A percentile compares a stretch with the other conserved stretches of the same genome.
These are phyloP conservation scores for Sitophilus oryzae DNA, from an alignment of 1,140 invertebrate genomes.

Conservation along the genomic window DNA sequence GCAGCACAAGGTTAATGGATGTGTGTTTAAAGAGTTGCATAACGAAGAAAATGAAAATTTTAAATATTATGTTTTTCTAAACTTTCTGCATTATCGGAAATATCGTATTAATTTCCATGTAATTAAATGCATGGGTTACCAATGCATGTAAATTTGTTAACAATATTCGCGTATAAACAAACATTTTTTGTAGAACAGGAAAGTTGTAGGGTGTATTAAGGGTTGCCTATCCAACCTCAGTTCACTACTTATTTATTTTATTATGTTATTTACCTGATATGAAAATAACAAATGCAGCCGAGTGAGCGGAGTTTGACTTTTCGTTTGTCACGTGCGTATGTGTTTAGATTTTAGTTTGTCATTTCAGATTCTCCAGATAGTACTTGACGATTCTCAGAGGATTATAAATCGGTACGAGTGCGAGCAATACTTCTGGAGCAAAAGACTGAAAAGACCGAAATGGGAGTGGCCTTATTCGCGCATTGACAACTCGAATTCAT, in stretches of 20 bases:
- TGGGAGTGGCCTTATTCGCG: slow-evolving; percentile 26
- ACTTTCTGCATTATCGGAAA: too few relatives aligned
- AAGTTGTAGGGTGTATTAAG: too few relatives aligned
- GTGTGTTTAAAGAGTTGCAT: too few relatives aligned
- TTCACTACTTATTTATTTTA: not conserved
- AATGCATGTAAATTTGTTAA: too few relatives aligned
- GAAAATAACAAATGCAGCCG: not conserved
- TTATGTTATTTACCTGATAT: not conserved
- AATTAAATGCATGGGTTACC: too few relatives aligned
- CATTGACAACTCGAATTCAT: slow-evolving; percentile 19
- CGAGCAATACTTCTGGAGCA: slow-evolving; percentile 4
- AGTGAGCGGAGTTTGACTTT: not conserved
- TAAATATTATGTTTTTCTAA: too few relatives aligned
- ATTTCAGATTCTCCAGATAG: slow-evolving; percentile 10
- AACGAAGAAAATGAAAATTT: too few relatives aligned
- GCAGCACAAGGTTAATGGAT: too few relatives aligned
- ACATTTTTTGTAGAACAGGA: too few relatives aligned
- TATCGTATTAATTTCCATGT: too few relatives aligned
- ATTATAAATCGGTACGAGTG: not conserved
- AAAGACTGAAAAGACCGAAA: slow-evolving; percentile 11
- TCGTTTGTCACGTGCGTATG: slow-evolving; percentile 19
- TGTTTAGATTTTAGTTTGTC: slow-evolving; percentile 20
- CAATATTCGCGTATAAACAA: too few relatives aligned
- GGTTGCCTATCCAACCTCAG: too few relatives aligned
- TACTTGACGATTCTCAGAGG: slow-evolving; percentile 11